These are phyloP conservation scores for Saguinus midas DNA, from an alignment of 2,113 vertebrate genomes.

Conservation along the genomic window DNA sequence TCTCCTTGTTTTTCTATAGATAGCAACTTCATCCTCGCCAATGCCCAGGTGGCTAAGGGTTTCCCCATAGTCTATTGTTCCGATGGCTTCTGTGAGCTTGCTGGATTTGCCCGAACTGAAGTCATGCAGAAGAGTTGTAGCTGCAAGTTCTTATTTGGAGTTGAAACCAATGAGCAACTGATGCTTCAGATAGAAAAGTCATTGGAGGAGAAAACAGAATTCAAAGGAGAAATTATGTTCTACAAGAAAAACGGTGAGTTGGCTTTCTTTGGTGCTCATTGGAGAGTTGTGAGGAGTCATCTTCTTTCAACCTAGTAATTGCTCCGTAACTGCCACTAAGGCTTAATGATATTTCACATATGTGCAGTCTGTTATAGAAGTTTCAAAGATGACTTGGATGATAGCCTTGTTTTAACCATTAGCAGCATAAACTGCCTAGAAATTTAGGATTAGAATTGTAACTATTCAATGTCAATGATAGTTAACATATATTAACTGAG, in stretches of 20 bases:
- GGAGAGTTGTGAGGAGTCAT: background rate
- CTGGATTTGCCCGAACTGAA: slow-evolving; percentile 95
- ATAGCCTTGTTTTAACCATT: background rate
- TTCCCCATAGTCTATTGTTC: slow-evolving; percentile 99
- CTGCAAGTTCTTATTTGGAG: slow-evolving; percentile 96
- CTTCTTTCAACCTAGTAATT: background rate
- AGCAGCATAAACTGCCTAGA: background rate
- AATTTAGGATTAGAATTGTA: slow-evolving; percentile 6
- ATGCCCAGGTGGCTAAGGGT: slow-evolving; percentile 96
- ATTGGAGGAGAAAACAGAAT: slow-evolving; percentile 94
- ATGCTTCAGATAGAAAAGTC: slow-evolving; percentile 95
- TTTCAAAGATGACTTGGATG: background rate
- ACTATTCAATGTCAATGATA: background rate
- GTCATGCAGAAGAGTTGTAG: slow-evolving; percentile 99
- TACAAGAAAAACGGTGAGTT: slow-evolving; percentile 93
- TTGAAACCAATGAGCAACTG: slow-evolving; percentile 94
- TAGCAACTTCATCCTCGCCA: slow-evolving; percentile 99
- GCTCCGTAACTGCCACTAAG: background rate
- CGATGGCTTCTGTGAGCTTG: slow-evolving; percentile 99
- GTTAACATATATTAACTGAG: background rate
- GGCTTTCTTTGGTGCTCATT: slow-evolving; percentile 5
- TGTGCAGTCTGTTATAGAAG: background rate
- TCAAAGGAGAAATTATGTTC: slow-evolving; percentile 98
- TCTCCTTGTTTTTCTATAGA: slow-evolving; percentile 85
- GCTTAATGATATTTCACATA: background rate